A percentile compares a stretch with the other conserved stretches of the same genome.
phyloP scores from a whole-genome alignment of 2,797 vertebrate species.

The Nyctibius grandis region DNA sequence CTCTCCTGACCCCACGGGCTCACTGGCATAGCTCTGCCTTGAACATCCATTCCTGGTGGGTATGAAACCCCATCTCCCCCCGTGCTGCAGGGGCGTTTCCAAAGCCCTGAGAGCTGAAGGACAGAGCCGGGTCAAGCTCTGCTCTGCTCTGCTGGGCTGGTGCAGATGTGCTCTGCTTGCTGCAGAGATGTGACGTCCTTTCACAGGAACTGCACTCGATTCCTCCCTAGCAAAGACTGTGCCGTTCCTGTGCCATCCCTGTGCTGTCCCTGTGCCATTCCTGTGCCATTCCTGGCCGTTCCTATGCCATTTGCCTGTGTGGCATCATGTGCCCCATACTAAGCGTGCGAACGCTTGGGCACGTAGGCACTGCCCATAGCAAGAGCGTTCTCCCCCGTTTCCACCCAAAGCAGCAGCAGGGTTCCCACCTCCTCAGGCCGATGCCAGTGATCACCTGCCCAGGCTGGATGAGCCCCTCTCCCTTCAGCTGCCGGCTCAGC shows the following conservation, averaged over 20 bases:
- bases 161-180: neutral
- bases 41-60: neutral
- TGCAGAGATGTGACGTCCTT: neutral
- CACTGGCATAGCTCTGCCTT: neutral
- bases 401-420: neutral
- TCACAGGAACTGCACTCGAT: neutral
- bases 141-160: neutral
- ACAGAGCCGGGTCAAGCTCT: neutral
- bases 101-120: neutral
- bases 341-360: neutral
- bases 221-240: neutral
- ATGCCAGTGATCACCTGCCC: neutral
- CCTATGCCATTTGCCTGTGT: neutral
- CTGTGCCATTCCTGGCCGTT: neutral
- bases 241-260: neutral
- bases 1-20: neutral
- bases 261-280: neutral
- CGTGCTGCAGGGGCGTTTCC: neutral
- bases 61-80: neutral
- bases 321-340: neutral
- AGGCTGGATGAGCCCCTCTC: neutral
- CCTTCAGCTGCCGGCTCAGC: neutral
- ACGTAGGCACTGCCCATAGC: accelerated
- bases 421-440: neutral
- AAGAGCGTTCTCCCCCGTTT: neutral